phyloP scores from a whole-genome alignment of 1,140 invertebrate genomes.

The Drosophila paulistorum region DNA sequence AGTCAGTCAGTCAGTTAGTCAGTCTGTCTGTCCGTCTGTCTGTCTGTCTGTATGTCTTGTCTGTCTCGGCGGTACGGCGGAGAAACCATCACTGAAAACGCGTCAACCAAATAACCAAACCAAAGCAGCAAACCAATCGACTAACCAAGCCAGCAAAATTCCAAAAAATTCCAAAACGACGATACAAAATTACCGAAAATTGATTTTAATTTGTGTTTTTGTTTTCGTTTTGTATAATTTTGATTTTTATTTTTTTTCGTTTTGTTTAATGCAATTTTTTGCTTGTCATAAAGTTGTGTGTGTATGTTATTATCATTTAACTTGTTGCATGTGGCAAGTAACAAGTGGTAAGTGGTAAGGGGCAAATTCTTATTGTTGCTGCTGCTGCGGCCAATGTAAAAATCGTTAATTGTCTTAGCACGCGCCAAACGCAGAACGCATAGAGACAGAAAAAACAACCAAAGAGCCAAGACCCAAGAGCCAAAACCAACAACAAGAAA shows the following conservation, averaged over 20 bases:
- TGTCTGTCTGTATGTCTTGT: conserved; percentile 30
- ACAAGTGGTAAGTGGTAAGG: neutral
- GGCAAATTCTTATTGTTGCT: neutral
- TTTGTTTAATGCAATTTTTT: conserved; percentile 35
- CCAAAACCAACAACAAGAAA: neutral
- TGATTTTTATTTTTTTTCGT: neutral
- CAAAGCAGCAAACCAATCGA: conserved; percentile 2
- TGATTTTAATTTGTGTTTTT: conserved; percentile 28
- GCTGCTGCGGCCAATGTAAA: conserved; percentile 38
- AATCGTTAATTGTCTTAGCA: conserved; percentile 73
- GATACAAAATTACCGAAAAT: conserved; percentile 37
- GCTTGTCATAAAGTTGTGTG: conserved; percentile 16
- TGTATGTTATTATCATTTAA: conserved; percentile 25
- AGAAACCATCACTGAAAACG: conserved; percentile 35
- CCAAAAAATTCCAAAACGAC: conserved; percentile 13
- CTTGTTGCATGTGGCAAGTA: conserved; percentile 24
- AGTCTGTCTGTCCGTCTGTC: conserved; percentile 8
- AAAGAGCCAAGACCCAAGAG: neutral
- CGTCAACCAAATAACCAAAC: conserved; percentile 30
- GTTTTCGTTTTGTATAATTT: neutral
- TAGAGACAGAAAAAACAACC: neutral
- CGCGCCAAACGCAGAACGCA: conserved; percentile 39
- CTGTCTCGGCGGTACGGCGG: conserved; percentile 29
- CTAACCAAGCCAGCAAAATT: neutral
- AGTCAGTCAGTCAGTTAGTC: conserved; percentile 29